Conservation (phyloP, 1,140 invertebrate species). For the Drosophila trapezifrons region DNA sequence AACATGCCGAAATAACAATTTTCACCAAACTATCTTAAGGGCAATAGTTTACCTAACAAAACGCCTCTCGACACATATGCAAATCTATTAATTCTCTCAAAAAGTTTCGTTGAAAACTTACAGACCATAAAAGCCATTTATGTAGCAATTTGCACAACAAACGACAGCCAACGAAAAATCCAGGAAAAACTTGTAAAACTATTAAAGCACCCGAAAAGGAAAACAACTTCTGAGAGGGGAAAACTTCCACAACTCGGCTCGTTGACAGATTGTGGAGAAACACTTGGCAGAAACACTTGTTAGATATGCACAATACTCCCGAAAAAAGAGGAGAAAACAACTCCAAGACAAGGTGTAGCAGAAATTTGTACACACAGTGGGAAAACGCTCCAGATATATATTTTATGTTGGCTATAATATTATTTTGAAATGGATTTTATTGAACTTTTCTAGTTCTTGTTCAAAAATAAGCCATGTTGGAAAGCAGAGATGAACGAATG, state of each 20-base stretch:
- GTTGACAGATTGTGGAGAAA: conserved; percentile 61
- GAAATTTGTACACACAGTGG: conserved; percentile 16
- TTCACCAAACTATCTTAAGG: conserved; percentile 1
- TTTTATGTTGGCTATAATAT: background rate
- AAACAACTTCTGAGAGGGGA: conserved; percentile 44
- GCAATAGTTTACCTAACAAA: conserved; percentile 15
- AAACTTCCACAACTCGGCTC: conserved; percentile 67
- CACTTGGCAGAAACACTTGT: conserved; percentile 56
- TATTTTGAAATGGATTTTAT: background rate
- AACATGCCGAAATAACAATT: conserved; percentile 10
- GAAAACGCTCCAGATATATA: too few species aligned
- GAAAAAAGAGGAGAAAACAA: conserved; percentile 16
- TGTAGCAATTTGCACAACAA: conserved; percentile 48
- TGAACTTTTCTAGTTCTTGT: too few species aligned
- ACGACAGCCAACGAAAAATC: conserved; percentile 37
- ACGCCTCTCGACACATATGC: conserved; percentile 27
- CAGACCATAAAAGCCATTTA: conserved; percentile 45
- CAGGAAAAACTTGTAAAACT: conserved; percentile 35
- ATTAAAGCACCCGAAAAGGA: conserved; percentile 33
- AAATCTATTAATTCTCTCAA: conserved; percentile 46
- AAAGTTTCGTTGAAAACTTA: conserved; percentile 34
- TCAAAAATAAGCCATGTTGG: too few species aligned
- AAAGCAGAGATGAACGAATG: too few species aligned
- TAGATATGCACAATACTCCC: conserved; percentile 52
- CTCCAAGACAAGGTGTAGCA: conserved; percentile 53